These are phyloP conservation scores for Mythimna ferrago DNA, from an alignment of 2,888 invertebrate species.

Conservation along the genomic window DNA sequence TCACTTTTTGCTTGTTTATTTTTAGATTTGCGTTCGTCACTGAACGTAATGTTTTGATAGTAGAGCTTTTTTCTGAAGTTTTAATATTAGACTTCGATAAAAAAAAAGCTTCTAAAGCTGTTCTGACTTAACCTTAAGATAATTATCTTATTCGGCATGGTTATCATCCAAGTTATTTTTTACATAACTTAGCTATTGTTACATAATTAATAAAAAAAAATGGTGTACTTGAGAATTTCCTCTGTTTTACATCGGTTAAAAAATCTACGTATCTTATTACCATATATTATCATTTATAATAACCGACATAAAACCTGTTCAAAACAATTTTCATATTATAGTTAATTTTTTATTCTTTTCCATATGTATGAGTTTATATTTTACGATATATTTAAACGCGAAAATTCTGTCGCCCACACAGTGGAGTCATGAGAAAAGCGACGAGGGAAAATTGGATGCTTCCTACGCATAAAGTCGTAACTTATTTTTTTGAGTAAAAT, in stretches of 20 bases:
- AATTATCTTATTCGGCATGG: constrained; percentile 2
- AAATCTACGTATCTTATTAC: neutral
- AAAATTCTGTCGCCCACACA: neutral
- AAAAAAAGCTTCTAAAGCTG: too few relatives aligned
- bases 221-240: neutral
- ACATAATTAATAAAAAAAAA: neutral
- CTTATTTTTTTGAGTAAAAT: too few relatives aligned
- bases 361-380: neutral
- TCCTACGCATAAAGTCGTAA: too few relatives aligned
- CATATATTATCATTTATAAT: neutral
- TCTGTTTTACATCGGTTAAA: neutral
- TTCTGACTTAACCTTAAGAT: neutral
- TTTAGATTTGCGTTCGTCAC: neutral
- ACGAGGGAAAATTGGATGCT: neutral
- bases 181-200: neutral
- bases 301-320: neutral
- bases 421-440: neutral
- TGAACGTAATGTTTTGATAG: constrained; percentile 7
- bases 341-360: neutral
- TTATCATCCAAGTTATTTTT: neutral
- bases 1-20: constrained; percentile 14
- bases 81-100: constrained; percentile 1
- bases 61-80: constrained; percentile 4
- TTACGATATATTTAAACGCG: neutral
- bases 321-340: neutral